Base-by-base conservation (phyloP, 2,888 invertebrate species). In the Timema podura region DNA sequence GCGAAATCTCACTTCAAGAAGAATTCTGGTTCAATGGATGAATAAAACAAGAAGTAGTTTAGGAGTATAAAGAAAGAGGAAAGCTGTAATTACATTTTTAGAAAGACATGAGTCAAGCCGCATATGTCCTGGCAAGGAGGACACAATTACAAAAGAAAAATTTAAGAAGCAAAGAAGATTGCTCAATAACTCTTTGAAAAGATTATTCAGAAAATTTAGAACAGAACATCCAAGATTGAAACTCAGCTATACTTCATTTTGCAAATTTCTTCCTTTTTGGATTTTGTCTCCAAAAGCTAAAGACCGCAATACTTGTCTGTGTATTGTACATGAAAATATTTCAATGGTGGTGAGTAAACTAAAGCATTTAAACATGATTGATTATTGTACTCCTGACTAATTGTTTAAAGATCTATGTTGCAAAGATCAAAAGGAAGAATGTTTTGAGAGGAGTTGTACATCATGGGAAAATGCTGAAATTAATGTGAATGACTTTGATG, bases 301-400 rank as follows among this genome's bases (percentile, higher is more conserved):
- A 61, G 61, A 30, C 61, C 30, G 61, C 10, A 61, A 61, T 61
- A 61, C 15, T 11, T 57, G 57, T 57, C 6, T 57, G 30, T 61
- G 61, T 13, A 61, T 15, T 11, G 45, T 61, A 44, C 61, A 61
- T 61, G 61, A 61, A 61, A 61, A 61, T 45, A 16, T 61, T 30
- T 61, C 61, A 11, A 61, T 61, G 61, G 61, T 61, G 9, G 61
- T 61, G 5, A 61, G 45, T 61, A 61, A 61, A 45, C 61, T 61
- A 30, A 61, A 61, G 11, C 30, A 61, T 61, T 61, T 61, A 3
- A 61, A 61, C 0, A 61, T 61, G 30, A 45, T 61, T 61, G 61
- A 11, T 61, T 61, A 61, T 61, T 16, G 9, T 44, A 44, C 16
- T 45, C 61, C 61, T 30, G 30, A 15, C 11, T 16, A 59, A 59